A percentile compares a stretch with the other conserved stretches of the same genome.
These are phyloP conservation scores for Sebastes taczanowskii DNA, from an alignment of 2,797 vertebrate species.

Conservation along the genomic window DNA sequence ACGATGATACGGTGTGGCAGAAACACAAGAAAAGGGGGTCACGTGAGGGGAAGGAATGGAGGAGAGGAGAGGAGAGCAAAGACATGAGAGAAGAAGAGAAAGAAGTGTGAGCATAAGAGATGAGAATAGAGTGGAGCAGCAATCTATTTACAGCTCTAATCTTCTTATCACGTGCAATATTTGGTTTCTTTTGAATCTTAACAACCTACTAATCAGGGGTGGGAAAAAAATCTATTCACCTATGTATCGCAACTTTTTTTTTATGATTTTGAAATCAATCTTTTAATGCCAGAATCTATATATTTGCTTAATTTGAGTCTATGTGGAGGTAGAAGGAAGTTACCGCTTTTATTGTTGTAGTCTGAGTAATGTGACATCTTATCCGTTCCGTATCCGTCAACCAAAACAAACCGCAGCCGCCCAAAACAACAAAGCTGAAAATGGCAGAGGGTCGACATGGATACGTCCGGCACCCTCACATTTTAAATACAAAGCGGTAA, in stretches of 20 bases:
- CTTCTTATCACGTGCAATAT: neutral
- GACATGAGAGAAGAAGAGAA: neutral
- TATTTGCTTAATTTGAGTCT: no score
- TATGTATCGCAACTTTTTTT: neutral
- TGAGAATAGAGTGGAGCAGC: neutral
- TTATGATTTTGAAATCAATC: no score
- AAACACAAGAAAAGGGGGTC: constrained; percentile 46
- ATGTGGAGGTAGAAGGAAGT: no score
- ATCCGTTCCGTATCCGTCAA: no score
- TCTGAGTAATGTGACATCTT: no score
- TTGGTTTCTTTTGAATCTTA: neutral
- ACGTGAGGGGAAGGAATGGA: constrained; percentile 27
- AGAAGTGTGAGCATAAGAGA: neutral
- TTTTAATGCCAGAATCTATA: no score
- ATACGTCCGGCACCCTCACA: no score
- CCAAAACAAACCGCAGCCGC: no score
- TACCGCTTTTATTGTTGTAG: no score
- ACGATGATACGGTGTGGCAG: constrained; percentile 40
- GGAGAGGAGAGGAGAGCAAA: neutral
- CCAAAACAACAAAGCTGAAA: no score
- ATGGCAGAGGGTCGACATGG: no score
- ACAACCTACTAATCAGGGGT: neutral
- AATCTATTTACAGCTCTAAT: constrained; percentile 4
- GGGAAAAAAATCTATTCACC: neutral
- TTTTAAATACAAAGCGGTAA: no score